phyloP scores from a whole-genome alignment of 1,140 invertebrate genomes.

The Anastrepha obliqua region DNA sequence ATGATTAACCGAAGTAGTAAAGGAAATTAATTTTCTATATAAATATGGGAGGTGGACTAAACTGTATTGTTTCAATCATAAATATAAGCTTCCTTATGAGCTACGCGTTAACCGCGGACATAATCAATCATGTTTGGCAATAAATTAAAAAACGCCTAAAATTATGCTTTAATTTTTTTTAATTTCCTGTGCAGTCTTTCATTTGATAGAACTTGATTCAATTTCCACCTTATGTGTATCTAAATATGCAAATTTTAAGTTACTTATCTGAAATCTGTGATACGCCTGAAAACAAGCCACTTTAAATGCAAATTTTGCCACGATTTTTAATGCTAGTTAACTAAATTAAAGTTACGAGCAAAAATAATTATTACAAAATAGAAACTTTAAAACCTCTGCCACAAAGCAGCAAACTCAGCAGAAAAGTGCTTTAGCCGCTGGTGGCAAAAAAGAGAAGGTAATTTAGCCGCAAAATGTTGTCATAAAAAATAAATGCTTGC shows the following conservation, averaged over 20 bases:
- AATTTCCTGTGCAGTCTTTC: background rate
- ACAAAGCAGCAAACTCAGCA: too few species aligned
- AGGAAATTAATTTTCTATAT: too few species aligned
- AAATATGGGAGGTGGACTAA: too few species aligned
- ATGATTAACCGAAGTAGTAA: too few species aligned
- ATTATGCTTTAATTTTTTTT: background rate
- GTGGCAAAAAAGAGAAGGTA: background rate
- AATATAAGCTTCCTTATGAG: too few species aligned
- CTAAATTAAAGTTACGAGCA: background rate
- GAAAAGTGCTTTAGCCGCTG: background rate
- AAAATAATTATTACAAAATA: background rate
- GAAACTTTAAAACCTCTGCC: too few species aligned
- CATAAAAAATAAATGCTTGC: background rate
- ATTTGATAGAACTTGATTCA: too few species aligned
- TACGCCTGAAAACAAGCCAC: slow-evolving; percentile 6
- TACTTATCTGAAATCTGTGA: background rate
- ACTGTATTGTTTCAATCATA: too few species aligned
- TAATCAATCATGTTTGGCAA: too few species aligned
- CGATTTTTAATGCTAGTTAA: background rate
- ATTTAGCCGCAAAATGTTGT: slow-evolving; percentile 27
- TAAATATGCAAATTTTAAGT: too few species aligned
- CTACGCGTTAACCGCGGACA: too few species aligned
- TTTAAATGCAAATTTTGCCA: background rate
- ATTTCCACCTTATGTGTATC: too few species aligned
- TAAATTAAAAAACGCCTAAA: background rate